Base-by-base conservation (phyloP, 2,888 invertebrate genomes). In the Sicus ferrugineus region DNA sequence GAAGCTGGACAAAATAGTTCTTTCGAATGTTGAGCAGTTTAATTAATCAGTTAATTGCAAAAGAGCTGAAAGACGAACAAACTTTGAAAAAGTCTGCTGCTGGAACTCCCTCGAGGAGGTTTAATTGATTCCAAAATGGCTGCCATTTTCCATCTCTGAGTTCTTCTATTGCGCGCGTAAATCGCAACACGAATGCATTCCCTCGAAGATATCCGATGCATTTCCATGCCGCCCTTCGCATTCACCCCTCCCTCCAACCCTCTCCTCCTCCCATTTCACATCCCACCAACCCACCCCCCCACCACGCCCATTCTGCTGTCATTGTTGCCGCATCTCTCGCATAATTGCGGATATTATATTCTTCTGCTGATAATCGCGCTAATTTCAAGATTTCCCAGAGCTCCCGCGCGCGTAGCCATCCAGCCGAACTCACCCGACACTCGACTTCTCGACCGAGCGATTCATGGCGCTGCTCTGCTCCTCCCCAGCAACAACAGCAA, bases 371-470 rank as follows among this genome's bases (percentile, higher is more conserved):
- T 83, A 82, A 83, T 83, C 81, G 81, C 81, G 83, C 82, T 83
- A 83, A 83, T 83, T 83, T 80, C 80, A 83, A 83, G 81, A 83
- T 83, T 82, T 82, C 82, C 82, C 82, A 80, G 75, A 77, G 77
- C 77, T 74, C 76, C 68, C 68, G 73, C 72, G 71, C 73, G 9
- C 14, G 42, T n/a, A 42, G n/a, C 54, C 72, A 73, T 73, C 73
- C 73, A 56, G 48, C 56, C 19, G 56, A 50, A 34, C 7, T 34
- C 31, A 5, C n/a, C 34, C 31, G 30, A n/a, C 46, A 9, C 46
- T 19, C n/a, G n/a, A 1, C 59, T 14, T 19, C 19, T n/a, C 7
- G 7, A 19, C 28, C 14, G n/a, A 16, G 4, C 34, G 3, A 7
- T 34, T 16, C 21, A 19, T 19, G 11, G 21, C 38, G 14, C 38